phyloP scores from a whole-genome alignment of 1,140 invertebrate genomes.

The Cryptotermes secundus region DNA sequence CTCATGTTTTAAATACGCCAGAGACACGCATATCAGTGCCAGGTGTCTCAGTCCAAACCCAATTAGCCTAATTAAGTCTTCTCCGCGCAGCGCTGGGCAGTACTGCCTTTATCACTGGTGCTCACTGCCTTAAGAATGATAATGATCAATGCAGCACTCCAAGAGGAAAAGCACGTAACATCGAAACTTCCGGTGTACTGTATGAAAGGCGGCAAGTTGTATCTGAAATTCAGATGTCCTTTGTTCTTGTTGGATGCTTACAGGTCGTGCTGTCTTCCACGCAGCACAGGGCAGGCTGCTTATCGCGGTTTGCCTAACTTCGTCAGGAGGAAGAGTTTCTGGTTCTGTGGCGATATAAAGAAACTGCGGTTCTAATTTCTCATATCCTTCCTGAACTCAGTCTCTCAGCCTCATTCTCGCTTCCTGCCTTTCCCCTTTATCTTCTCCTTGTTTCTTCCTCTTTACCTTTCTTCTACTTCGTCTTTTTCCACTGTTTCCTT shows the following conservation, averaged over 20 bases:
- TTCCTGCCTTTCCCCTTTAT: too few relatives aligned
- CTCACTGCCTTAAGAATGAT: not conserved
- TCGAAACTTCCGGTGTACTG: not conserved
- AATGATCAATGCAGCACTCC: not conserved
- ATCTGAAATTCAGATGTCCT: not conserved
- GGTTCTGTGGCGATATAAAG: too few relatives aligned
- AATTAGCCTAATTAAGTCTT: constrained; percentile 26
- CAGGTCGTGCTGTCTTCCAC: not conserved
- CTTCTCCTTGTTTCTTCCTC: too few relatives aligned
- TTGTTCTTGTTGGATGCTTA: not conserved
- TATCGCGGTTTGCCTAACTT: too few relatives aligned
- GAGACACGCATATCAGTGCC: constrained; percentile 13
- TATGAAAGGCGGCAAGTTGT: not conserved
- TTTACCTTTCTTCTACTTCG: too few relatives aligned
- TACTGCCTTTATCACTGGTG: constrained; percentile 1
- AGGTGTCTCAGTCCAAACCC: constrained; percentile 26
- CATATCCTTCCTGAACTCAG: too few relatives aligned
- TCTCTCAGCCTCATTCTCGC: too few relatives aligned
- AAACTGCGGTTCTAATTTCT: too few relatives aligned
- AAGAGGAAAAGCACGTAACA: not conserved
- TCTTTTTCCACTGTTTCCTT: too few relatives aligned
- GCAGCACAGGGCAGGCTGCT: too few relatives aligned
- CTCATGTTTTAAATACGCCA: not conserved
- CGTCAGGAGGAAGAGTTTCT: too few relatives aligned
- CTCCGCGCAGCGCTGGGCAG: not conserved